These are phyloP conservation scores for Lepus americanus DNA, from an alignment of 2,113 vertebrate genomes.

Conservation along the genomic window DNA sequence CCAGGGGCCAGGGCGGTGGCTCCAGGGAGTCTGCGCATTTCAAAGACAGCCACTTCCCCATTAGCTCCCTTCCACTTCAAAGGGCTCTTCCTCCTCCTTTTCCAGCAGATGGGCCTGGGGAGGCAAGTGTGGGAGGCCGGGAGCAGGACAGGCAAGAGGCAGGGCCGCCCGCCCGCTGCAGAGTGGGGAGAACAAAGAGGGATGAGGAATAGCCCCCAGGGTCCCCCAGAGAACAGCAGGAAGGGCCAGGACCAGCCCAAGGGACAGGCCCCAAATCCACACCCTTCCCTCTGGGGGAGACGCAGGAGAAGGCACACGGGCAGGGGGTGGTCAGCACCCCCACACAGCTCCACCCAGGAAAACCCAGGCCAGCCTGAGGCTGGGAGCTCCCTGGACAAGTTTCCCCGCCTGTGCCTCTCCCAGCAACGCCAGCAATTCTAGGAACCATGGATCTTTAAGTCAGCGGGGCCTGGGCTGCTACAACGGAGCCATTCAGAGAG, in stretches of 20 bases:
- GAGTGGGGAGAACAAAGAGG: not conserved
- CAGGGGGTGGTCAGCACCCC: too few species aligned
- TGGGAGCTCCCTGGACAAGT: not conserved
- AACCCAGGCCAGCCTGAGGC: not conserved
- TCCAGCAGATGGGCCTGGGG: not conserved
- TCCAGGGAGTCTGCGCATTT: constrained; percentile 2
- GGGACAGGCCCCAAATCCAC: not conserved
- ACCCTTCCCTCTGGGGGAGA: rapidly evolving
- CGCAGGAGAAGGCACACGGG: rapidly evolving
- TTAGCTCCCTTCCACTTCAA: not conserved
- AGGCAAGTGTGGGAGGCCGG: not conserved
- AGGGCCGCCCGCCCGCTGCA: not conserved
- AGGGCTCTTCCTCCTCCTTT: not conserved
- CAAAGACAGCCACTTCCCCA: not conserved
- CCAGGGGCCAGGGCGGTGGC: not conserved
- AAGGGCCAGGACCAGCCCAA: not conserved
- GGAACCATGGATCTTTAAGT: not conserved
- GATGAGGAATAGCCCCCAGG: not conserved
- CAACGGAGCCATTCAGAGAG: not conserved
- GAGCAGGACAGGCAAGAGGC: not conserved
- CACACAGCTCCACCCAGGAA: not conserved
- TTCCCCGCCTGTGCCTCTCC: not conserved
- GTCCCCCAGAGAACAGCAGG: too few species aligned
- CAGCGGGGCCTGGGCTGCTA: not conserved
- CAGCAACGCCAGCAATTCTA: too few species aligned